Evolutionary conservation across 2,797 vertebrate species (phyloP), one percentile per base, ranked within the genome.

Genomic region (Pelochelys cantorii): DNA sequence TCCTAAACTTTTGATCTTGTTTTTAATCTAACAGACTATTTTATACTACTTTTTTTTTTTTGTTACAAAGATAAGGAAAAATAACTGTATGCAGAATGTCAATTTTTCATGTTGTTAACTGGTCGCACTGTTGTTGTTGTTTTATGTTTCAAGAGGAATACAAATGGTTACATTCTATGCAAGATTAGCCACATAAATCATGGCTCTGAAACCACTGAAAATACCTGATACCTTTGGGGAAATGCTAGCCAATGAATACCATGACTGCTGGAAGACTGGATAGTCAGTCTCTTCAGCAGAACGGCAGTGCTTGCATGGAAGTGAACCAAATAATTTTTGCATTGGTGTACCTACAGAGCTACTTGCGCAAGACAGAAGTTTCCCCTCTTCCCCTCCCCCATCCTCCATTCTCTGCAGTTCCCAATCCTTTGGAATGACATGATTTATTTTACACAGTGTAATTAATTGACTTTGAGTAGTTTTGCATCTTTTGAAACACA

Each of bases 381-480:
- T 31, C 34, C 42, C 42, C 42, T 48, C 42, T 48, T 48, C 42
- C 42, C 42, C 18, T 15, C 20, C n/a, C 31, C 34, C n/a, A 34
- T 9, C n/a, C 34, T n/a, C 17, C 65, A 34, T 68, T 68, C n/a
- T 68, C n/a, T 68, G 17, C 65, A 68, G 20, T 8, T 20, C 18
- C 17, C 65, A 68, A n/a, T 68, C n/a, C 65, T 68, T 68, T 68
- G n/a, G 31, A 65, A n/a, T 65, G 31, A 34, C 65, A 68, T 95
- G 42, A n/a, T 57, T 90, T 88, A 60, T 12, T 89, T 95, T 93
- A 37, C 3, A 12, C 42, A 15, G 11, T 79, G 9, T 85, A 86
- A 89, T 88, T 92, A 85, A 74, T 85, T 92, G 84, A 31, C 84
- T 54, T 82, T 42, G 80, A 90, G 85, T 95, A 87, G 59, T 85